phyloP scores from a whole-genome alignment of 2,113 vertebrate species.

The Sapajus apella region DNA sequence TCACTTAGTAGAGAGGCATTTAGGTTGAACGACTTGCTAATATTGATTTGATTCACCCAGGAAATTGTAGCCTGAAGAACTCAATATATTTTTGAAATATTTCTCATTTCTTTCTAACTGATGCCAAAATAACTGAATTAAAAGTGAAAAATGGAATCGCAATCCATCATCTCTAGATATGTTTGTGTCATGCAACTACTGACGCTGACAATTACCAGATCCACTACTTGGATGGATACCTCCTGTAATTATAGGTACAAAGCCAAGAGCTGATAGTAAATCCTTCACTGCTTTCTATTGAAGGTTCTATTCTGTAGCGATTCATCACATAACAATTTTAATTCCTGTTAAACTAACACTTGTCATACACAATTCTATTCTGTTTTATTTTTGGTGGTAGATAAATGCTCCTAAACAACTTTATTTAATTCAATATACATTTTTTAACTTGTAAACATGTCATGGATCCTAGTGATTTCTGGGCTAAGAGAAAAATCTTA shows the following conservation, averaged over 20 bases:
- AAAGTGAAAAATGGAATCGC: constrained; percentile 49
- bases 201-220: constrained; percentile 53
- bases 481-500: not conserved
- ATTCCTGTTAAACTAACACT: constrained; percentile 51
- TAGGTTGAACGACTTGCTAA: constrained; percentile 36
- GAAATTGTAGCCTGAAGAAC: constrained; percentile 43
- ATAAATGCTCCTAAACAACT: constrained; percentile 45
- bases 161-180: constrained; percentile 55
- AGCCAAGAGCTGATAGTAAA: constrained; percentile 40
- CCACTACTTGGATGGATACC: not conserved
- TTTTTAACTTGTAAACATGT: constrained; percentile 5
- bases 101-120: constrained; percentile 20
- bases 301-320: constrained; percentile 45
- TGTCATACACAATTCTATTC: constrained; percentile 49
- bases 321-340: constrained; percentile 69
- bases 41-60: constrained; percentile 49
- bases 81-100: constrained; percentile 52
- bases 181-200: constrained; percentile 33
- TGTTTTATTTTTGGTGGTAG: not conserved
- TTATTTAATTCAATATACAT: constrained; percentile 33
- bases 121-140: constrained; percentile 51
- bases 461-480: constrained; percentile 32
- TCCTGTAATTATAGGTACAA: constrained; percentile 57
- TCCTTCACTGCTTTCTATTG: constrained; percentile 37
- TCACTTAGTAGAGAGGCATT: not conserved